Base-by-base conservation (phyloP, 2,888 invertebrate species). In the Pseudolycoriella hygida region DNA sequence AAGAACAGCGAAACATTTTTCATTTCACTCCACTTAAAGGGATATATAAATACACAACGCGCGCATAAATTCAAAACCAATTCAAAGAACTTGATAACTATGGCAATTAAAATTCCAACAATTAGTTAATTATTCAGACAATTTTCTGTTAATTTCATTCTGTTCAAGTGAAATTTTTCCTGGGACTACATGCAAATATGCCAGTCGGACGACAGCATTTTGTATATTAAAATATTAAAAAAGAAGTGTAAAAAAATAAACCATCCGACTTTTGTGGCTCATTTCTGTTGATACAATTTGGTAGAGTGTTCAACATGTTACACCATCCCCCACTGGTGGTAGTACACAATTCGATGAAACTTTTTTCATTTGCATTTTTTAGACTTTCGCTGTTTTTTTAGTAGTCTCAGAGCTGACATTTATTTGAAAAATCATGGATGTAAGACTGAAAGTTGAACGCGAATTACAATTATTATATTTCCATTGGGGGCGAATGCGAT, bases 111-210 rank as follows among this genome's bases (percentile, higher is more conserved):
- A 40, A 40, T 17, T 17, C 40, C 17, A 19, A 19, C 40, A 40
- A 40, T 40, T 40, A 40, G 40, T 40, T 40, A 40, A 40, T 40
- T 40, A 40, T 40, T 40, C 40, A 40, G 17, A 39, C 39, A 39
- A 39, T 39, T 2, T 39, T n/a, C 39, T 39, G 17, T 39, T 39
- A n/a, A 34, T 34, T 34, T 12, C 25, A 25, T 25, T 25, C 25
- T n/a, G n/a, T n/a, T n/a, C n/a, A n/a, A n/a, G n/a, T n/a, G n/a
- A n/a, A n/a, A n/a, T n/a, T n/a, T n/a, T n/a, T n/a, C n/a, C n/a
- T n/a, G n/a, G n/a, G n/a, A n/a, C n/a, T n/a, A n/a, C n/a, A n/a
- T n/a, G n/a, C n/a, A n/a, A n/a, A n/a, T n/a, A n/a, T n/a, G n/a
- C n/a, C n/a, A n/a, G n/a, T n/a, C n/a, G n/a, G n/a, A n/a, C n/a